Conservation (phyloP, 2,797 vertebrate species). For the Brachyrhaphis roseni region DNA sequence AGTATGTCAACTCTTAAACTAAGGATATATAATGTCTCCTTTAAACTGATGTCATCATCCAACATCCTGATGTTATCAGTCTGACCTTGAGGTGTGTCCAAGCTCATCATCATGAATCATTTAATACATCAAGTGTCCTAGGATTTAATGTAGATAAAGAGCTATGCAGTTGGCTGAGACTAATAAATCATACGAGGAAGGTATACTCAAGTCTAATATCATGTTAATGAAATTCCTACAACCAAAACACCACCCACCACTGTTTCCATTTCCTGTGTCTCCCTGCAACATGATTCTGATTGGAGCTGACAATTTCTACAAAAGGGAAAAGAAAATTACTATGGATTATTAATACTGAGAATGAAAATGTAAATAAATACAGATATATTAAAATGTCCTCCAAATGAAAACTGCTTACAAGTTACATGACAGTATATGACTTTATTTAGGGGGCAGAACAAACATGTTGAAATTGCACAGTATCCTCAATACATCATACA, state of each 20-base stretch:
- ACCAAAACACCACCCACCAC: slow-evolving; percentile 24
- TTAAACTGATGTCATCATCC: slow-evolving; percentile 49
- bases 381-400: neutral
- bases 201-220: slow-evolving; percentile 48
- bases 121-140: slow-evolving; percentile 58
- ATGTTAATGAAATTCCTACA: slow-evolving; percentile 48
- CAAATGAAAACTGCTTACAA: neutral
- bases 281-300: neutral
- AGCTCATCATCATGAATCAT: slow-evolving; percentile 65
- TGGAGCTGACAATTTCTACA: neutral
- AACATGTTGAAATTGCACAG: neutral
- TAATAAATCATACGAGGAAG: slow-evolving; percentile 66
- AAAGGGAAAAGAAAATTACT: neutral
- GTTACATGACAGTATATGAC: neutral
- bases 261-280: slow-evolving; percentile 16
- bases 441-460: neutral
- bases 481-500: neutral
- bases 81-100: slow-evolving; percentile 66
- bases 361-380: neutral
- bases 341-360: neutral
- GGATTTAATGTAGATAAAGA: slow-evolving; percentile 65
- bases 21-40: slow-evolving; percentile 19
- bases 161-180: slow-evolving; percentile 62
- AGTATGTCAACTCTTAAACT: slow-evolving; percentile 1
- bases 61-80: slow-evolving; percentile 46